Conservation (phyloP, 2,888 invertebrate genomes). For the Nasonia oneida region DNA sequence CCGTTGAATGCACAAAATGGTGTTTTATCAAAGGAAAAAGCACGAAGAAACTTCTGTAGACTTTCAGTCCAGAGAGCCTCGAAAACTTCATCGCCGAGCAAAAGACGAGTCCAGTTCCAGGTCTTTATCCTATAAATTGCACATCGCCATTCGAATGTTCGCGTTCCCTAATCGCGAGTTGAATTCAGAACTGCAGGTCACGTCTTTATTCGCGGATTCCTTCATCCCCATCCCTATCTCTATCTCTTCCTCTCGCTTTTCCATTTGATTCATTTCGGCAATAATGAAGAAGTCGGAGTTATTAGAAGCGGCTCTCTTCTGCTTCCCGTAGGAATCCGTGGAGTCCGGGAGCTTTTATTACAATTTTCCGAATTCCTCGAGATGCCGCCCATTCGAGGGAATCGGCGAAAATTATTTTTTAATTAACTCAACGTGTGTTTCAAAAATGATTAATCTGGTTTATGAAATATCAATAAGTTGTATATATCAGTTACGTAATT, state of each 20-base stretch:
- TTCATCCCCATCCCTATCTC: not conserved
- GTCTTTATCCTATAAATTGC: constrained; percentile 47
- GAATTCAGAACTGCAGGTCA: constrained; percentile 48
- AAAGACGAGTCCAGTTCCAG: not conserved
- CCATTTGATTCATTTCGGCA: constrained; percentile 42
- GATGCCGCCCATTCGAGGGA: not conserved
- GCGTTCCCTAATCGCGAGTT: constrained; percentile 21
- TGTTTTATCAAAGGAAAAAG: constrained; percentile 37
- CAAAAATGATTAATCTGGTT: no score
- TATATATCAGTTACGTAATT: no score
- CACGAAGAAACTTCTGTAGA: constrained; percentile 43
- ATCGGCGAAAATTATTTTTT: not conserved
- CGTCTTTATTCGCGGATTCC: constrained; percentile 33
- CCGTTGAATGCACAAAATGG: constrained; percentile 15
- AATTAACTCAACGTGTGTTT: not conserved
- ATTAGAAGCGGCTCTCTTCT: constrained; percentile 28
- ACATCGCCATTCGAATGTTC: constrained; percentile 25
- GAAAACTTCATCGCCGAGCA: not conserved
- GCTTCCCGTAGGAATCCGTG: constrained; percentile 19
- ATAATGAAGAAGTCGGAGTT: constrained; percentile 49
- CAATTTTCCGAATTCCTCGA: not conserved
- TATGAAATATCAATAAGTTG: no score
- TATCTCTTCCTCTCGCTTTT: constrained; percentile 15
- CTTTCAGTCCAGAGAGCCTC: constrained; percentile 22
- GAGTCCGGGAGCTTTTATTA: constrained; percentile 7